Percentiles rank a stretch among this genome's conserved stretches.
Evolutionary conservation across 2,888 invertebrate genomes (phyloP).

Genomic region (Drosophila koepferae): DNA sequence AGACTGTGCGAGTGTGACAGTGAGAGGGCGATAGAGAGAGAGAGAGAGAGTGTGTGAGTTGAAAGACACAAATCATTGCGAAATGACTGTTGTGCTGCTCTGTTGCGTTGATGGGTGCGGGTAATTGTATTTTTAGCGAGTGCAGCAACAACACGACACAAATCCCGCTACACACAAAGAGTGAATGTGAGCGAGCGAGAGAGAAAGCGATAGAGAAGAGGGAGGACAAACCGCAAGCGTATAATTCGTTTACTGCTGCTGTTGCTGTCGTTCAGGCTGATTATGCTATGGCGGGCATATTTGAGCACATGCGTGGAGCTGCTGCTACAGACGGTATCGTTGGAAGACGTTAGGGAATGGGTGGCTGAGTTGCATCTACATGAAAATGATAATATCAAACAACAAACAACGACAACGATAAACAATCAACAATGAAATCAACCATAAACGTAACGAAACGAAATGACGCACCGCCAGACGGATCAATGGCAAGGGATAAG

Average conservation of each 20-base stretch:
- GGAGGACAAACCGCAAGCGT: constrained; percentile 70
- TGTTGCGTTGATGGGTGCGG: constrained; percentile 20
- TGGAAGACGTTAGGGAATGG: constrained; percentile 46
- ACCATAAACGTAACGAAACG: constrained; percentile 20
- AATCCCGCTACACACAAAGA: background rate
- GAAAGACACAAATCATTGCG: constrained; percentile 66
- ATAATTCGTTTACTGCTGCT: constrained; percentile 62
- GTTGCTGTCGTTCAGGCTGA: constrained; percentile 57
- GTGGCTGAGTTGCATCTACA: constrained; percentile 68
- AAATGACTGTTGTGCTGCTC: constrained; percentile 34
- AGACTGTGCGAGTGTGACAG: constrained; percentile 3
- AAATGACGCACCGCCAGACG: constrained; percentile 15
- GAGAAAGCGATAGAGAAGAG: constrained; percentile 3
- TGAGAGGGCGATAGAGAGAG: background rate
- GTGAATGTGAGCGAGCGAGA: background rate
- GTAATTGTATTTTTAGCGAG: constrained; percentile 66
- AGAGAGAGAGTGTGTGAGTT: constrained; percentile 13
- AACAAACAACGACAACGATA: constrained; percentile 15
- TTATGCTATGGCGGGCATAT: constrained; percentile 74
- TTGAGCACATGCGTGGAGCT: constrained; percentile 71
- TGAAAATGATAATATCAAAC: constrained; percentile 35
- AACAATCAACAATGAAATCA: constrained; percentile 23
- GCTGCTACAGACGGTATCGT: constrained; percentile 48
- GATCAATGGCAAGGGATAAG: constrained; percentile 32
- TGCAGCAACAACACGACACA: constrained; percentile 46